Evolutionary conservation across 1,140 invertebrate genomes (phyloP), one percentile per base, ranked within the genome.

Genomic region (Plectrocnemia conspersa): DNA sequence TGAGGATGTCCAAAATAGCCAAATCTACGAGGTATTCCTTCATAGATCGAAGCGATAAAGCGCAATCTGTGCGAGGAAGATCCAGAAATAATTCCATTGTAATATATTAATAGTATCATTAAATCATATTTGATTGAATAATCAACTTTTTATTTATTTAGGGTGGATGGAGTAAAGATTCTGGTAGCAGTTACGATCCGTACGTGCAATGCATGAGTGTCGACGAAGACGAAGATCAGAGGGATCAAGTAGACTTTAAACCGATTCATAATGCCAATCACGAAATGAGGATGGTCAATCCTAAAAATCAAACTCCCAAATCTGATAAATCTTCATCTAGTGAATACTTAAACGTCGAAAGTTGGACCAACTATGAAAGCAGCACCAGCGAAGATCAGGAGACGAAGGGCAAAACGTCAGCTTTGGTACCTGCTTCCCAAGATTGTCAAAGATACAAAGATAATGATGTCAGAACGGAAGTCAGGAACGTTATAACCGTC

Each of bases 271-370:
- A n/a, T n/a, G n/a, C n/a, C n/a, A 32, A 48, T 21, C 24, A 11
- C 22, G 7, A 29, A 35, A 48, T 35, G 46, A 36, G 29, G 36
- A 16, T 48, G 29, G 46, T 19, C 10, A 18, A 35, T 11, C 19
- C 27, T n/a, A 35, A n/a, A 35, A 35, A 35, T 35, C 25, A 35
- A 6, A 15, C 25, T 16, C 25, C 25, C 9, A 19, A 2, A 21
- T 32, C 2, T 21, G 42, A 27, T 2, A 3, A 5, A 2, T 15
- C 10, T 10, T n/a, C 18, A 10, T 47, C 46, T 2, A 24, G 25
- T 11, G 46, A 48, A n/a, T 48, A 19, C 16, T 11, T 48, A 13
- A 36, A 33, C 16, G 25, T 48, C 18, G 46, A 48, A 15, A 48
- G 18, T 32, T 48, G 46, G 46, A 33, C 23, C 11, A 48, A 22